Evolutionary conservation across 2,888 invertebrate genomes (phyloP), one percentile per base, ranked within the genome.

Genomic region (Cynaeus angustus): DNA sequence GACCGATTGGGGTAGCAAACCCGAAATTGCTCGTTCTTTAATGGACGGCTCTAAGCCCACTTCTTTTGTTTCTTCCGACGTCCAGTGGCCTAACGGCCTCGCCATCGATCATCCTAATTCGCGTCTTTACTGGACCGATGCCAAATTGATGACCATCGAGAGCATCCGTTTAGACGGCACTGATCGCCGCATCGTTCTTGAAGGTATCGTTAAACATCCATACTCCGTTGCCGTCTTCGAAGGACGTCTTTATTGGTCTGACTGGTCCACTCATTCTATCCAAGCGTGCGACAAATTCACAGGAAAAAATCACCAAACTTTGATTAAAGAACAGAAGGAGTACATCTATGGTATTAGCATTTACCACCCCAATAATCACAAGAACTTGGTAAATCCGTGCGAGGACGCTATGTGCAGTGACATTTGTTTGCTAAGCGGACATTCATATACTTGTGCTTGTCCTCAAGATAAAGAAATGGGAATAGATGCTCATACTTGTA

Each of bases 111-210:
- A 90, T 77, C 90, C 92, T 1, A 92, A 91, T 74, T 86, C 89
- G 43, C 88, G 96, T 7, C 84, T 99, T 3, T 99, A 97, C 84
- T 98, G 94, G 94, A 92, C 94, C 1, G 98, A 98, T 83, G 92
- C 91, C 7, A 91, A 91, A 79, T 80, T 90, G 37, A 88, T 87
- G 76, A 89, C 87, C 0, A 88, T 95, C 48, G 92, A 93, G 82
- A 90, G 90, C 52, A 86, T 89, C 3, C 84, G 85, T 0, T 81
- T 94, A 0, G 90, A 92, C 77, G 92, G 92, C 14, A 88, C 87
- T 3, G 89, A 89, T 79, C 87, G 93, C 56, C 89, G 91, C 81
- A 77, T 86, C 0, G 81, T 90, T 14, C 81, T 89, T 0, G 84
- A 89, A 76, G 89, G 88, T n/a, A 86, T 90, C 0, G 88, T 93